Conservation (phyloP, 2,113 vertebrate genomes). For the Nanorana parkeri region DNA sequence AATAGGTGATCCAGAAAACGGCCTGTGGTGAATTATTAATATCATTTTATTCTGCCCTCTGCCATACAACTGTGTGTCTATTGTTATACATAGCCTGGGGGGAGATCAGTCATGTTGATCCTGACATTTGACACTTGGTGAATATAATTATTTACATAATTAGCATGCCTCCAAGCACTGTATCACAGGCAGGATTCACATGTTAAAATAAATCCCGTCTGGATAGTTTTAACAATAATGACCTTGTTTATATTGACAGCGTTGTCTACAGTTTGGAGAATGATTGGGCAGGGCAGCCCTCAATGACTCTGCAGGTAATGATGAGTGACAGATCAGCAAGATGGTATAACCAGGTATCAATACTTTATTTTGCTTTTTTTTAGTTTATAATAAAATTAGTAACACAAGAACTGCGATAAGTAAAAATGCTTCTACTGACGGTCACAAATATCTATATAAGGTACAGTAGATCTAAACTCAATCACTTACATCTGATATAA, state of each 20-base stretch:
- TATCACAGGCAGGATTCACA: slow-evolving; percentile 24
- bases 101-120: slow-evolving; percentile 36
- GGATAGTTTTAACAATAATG: slow-evolving; percentile 34
- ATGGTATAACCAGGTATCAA: too few relatives aligned
- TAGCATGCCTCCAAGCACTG: slow-evolving; percentile 41
- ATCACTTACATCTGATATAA: too few relatives aligned
- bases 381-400: too few relatives aligned
- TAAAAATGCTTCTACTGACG: too few relatives aligned
- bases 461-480: too few relatives aligned
- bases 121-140: slow-evolving; percentile 46
- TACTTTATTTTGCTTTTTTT: too few relatives aligned
- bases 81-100: slow-evolving; percentile 42
- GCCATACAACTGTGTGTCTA: slow-evolving; percentile 17
- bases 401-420: too few relatives aligned
- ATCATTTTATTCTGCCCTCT: slow-evolving; percentile 38
- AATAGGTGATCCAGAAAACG: slow-evolving; percentile 24
- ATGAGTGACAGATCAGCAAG: too few relatives aligned
- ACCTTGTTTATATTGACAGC: slow-evolving; percentile 11
- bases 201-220: slow-evolving; percentile 36
- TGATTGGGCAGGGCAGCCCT: not conserved
- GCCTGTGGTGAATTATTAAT: slow-evolving; percentile 47
- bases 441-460: too few relatives aligned
- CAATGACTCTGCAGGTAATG: too few relatives aligned
- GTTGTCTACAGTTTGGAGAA: slow-evolving; percentile 1
- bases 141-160: slow-evolving; percentile 55